phyloP scores from a whole-genome alignment of 2,113 vertebrate species.

The Paraplagusia blochii region DNA sequence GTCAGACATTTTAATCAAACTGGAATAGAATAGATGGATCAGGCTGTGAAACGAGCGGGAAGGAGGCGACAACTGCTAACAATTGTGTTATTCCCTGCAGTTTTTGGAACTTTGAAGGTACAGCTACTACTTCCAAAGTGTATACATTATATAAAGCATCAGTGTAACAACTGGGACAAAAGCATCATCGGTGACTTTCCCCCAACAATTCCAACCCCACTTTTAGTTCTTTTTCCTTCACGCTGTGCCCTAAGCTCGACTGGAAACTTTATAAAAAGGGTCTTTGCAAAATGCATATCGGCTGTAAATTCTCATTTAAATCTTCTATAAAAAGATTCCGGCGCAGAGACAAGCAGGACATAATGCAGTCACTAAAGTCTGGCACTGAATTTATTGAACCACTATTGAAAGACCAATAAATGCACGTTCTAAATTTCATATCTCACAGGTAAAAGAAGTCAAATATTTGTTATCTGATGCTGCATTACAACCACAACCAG shows the following conservation, averaged over 20 bases:
- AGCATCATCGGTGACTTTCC: conserved; percentile 21
- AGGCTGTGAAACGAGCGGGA: not conserved
- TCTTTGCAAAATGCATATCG: conserved; percentile 7
- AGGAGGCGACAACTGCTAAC: too few species aligned
- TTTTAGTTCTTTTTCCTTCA: conserved; percentile 7
- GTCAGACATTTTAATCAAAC: not conserved
- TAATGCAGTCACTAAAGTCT: conserved; percentile 17
- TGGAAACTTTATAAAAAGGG: conserved; percentile 29
- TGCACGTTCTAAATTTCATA: conserved; percentile 30
- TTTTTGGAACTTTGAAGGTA: too few species aligned
- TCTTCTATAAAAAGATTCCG: conserved; percentile 21
- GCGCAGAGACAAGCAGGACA: conserved; percentile 7
- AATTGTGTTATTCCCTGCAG: too few species aligned
- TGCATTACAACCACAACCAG: conserved; percentile 14
- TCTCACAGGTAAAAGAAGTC: conserved; percentile 18
- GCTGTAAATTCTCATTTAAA: conserved; percentile 39
- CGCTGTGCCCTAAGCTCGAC: conserved; percentile 14
- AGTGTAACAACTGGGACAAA: conserved; percentile 25
- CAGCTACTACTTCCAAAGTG: too few species aligned
- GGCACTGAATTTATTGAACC: conserved; percentile 35
- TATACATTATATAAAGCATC: not conserved
- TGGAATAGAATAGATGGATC: not conserved
- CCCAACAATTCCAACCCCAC: conserved; percentile 7
- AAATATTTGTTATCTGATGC: conserved; percentile 16
- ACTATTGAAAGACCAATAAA: conserved; percentile 44